Base-by-base conservation (phyloP, 2,797 vertebrate species). In the Syngnathus acus region DNA sequence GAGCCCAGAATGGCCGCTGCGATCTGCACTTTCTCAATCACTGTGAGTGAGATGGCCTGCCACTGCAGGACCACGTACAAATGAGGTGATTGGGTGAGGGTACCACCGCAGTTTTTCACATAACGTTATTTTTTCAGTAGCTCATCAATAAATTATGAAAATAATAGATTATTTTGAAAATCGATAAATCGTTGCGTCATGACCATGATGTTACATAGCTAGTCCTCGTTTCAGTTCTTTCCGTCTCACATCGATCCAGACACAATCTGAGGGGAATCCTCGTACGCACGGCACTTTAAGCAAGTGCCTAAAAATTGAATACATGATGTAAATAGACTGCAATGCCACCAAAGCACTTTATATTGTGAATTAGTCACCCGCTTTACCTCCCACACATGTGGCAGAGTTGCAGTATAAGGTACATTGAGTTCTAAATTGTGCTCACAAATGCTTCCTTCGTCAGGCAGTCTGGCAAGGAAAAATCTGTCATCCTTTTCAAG, bases 11-110 rank as follows among this genome's bases (percentile, higher is more conserved):
- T 94, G 87, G 95, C 96, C 0, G 97, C 97, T 65, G 96, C 97
- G 65, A 99, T 98, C 90, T 99, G 97, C 67, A 99, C 97, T 81
- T 97, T 99, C 91, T 99, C 97, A 68, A 98, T 98, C 86, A 98
- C 95, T 1, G 97, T 98, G 89, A 99, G 90, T 64, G 97, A 99
- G 90, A 99, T 98, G 90, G 97, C 93, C 87, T 99, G 97, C 97
- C 97, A 99, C 97, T 99, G 91, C 64, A 5, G 23, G 21, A 45
- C 21, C 1, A 40, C 38, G 8, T 11, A 23, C n/a, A 42, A 58
- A 3, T 17, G 1, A 7, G 21, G 50, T 53, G 32, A 32, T 32
- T 32, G 32, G 32, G 32, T 32, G 32, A 32, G 32, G 32, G 32
- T 32, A 32, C 32, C 32, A 32, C 32, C 32, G 32, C 32, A 32